Conservation (phyloP, 2,888 invertebrate species). For the Malachius bipustulatus region DNA sequence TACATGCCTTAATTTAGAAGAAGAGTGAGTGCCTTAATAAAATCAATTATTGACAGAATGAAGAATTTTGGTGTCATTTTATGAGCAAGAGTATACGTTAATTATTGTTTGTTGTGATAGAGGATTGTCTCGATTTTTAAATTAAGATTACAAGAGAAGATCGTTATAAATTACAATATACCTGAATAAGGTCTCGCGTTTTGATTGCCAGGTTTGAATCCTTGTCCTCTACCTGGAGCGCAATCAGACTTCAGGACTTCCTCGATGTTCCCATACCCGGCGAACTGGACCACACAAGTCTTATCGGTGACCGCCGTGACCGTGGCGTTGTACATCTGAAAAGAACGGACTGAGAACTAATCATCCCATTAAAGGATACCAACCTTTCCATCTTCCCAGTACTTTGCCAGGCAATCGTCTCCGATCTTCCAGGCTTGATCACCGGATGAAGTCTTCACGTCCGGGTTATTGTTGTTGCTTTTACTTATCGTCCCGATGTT, state of each 20-base stretch:
- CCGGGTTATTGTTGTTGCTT: constrained; percentile 9
- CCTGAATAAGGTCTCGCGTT: background rate
- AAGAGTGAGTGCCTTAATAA: too few species aligned
- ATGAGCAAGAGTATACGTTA: too few species aligned
- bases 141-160: too few species aligned
- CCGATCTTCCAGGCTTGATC: constrained; percentile 60
- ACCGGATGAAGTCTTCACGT: background rate
- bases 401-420: constrained; percentile 77
- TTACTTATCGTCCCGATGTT: constrained; percentile 24
- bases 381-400: constrained; percentile 87
- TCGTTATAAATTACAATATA: too few species aligned
- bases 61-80: too few species aligned
- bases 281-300: constrained; percentile 76
- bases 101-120: too few species aligned
- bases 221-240: constrained; percentile 41
- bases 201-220: constrained; percentile 9
- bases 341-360: constrained; percentile 19
- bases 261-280: constrained; percentile 82
- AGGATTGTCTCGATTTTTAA: too few species aligned
- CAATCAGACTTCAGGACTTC: constrained; percentile 77
- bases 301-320: constrained; percentile 70
- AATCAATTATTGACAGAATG: too few species aligned
- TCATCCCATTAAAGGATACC: constrained; percentile 24
- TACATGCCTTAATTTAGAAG: too few species aligned
- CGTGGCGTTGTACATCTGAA: constrained; percentile 71